These are phyloP conservation scores for Rissa tridactyla DNA, from an alignment of 2,113 vertebrate genomes.

Conservation along the genomic window DNA sequence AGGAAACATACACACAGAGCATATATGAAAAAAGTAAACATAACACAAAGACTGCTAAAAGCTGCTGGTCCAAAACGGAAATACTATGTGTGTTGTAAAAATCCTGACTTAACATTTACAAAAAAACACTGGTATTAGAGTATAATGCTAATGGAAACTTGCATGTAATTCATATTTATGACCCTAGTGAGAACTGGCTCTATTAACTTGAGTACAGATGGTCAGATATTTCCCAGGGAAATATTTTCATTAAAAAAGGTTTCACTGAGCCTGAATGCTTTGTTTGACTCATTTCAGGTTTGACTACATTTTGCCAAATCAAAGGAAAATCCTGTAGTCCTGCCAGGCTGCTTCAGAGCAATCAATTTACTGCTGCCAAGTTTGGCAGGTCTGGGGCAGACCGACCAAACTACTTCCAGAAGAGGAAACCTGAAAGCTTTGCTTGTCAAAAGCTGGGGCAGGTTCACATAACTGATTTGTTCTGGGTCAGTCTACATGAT, in stretches of 20 bases:
- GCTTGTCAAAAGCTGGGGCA: background rate
- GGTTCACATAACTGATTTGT: background rate
- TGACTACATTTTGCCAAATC: slow-evolving; percentile 13
- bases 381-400: background rate
- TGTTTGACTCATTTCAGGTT: slow-evolving; percentile 33
- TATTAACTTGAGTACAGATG: slow-evolving; percentile 29
- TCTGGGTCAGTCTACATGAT: background rate
- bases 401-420: background rate
- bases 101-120: background rate
- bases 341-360: slow-evolving; percentile 4
- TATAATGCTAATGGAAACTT: background rate
- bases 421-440: background rate
- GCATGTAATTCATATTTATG: background rate
- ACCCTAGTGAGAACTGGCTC: background rate
- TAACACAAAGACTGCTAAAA: background rate
- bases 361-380: background rate
- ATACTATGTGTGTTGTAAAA: background rate
- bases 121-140: background rate
- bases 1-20: background rate
- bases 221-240: background rate
- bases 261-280: background rate
- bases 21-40: background rate
- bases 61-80: background rate
- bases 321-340: background rate
- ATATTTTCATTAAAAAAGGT: background rate